Percentiles rank a stretch among this genome's conserved stretches.
Evolutionary conservation across 1,140 invertebrate genomes (phyloP).

Genomic region (Hydropsyche tenuis): DNA sequence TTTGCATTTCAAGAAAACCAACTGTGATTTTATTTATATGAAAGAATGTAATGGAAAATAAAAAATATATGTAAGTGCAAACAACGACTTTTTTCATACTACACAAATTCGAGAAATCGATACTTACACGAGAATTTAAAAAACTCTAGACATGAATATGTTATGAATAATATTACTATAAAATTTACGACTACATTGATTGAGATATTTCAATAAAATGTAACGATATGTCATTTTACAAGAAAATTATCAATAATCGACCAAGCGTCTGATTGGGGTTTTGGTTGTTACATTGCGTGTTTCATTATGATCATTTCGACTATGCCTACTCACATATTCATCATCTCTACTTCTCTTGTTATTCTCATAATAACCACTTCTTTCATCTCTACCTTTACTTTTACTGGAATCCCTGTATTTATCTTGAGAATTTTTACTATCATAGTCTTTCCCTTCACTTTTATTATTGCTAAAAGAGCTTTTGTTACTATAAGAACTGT

Average conservation of each 20-base stretch:
- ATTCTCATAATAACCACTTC: conserved; percentile 18
- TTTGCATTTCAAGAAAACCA: too few relatives aligned
- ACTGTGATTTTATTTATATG: not conserved
- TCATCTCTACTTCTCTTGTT: not conserved
- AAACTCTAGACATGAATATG: too few relatives aligned
- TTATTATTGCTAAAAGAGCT: not conserved
- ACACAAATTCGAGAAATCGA: too few relatives aligned
- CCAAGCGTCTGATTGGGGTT: conserved; percentile 18
- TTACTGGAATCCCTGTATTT: conserved; percentile 1
- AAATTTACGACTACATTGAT: too few relatives aligned
- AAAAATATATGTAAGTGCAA: too few relatives aligned
- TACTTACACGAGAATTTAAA: too few relatives aligned
- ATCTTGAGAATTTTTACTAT: conserved; percentile 29
- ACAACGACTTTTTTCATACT: too few relatives aligned
- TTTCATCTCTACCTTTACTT: conserved; percentile 1
- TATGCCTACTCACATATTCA: not conserved
- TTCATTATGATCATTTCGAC: conserved; percentile 6
- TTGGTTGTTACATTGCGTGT: not conserved
- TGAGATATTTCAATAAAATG: too few relatives aligned
- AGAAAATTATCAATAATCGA: conserved; percentile 35
- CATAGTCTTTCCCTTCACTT: conserved; percentile 11
- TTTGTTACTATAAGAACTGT: conserved; percentile 13
- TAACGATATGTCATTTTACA: too few relatives aligned
- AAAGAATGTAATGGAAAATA: not conserved
- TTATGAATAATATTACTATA: too few relatives aligned